Base-by-base conservation (phyloP, 2,113 vertebrate species). In the Vulpes ferrilata region DNA sequence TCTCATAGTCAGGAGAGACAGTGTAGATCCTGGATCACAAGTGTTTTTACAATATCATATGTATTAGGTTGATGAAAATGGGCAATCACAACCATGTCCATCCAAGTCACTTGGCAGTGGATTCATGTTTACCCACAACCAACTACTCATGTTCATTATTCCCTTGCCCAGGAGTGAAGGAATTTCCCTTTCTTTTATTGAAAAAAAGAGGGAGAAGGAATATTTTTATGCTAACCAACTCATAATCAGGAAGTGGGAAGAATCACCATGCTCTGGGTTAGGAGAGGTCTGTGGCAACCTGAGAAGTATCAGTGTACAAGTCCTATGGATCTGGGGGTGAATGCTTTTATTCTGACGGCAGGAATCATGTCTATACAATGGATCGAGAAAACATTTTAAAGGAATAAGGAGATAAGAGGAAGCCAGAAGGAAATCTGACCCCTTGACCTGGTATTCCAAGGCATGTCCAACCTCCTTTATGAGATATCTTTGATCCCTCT, bases 301-400 rank as follows among this genome's bases (percentile, higher is more conserved):
- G 38, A 76, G 83, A 79, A 85, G 76, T 86, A 93, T 90, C 60
- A 57, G 10, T 53, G 43, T 87, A 4, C 23, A 27, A 12, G 23
- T 43, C 43, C 86, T 64, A 22, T 25, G 20, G 32, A 27, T 88
- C 60, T 84, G 22, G 20, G n/a, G 11, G 35, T 80, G 76, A 65
- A 88, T 7, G 15, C 57, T 80, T 80, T 88, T 64, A 92, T 73
- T 78, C 32, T 71, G 43, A 87, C n/a, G 3, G 59, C 59, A 82
- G 30, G 32, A 78, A 82, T 82, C 76, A 62, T 16, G 23, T 86
- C 73, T 53, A 57, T 6, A 59, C 15, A 89, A 51, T 17, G 10
- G 59, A 25, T 13, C 19, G 76, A 74, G 16, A 85, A 15, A 89
- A 82, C 43, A 23, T 87, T 90, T 85, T 78, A 90, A 91, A 97